These are phyloP conservation scores for Pongo pygmaeus DNA, from an alignment of 2,113 vertebrate species.

Conservation along the genomic window DNA sequence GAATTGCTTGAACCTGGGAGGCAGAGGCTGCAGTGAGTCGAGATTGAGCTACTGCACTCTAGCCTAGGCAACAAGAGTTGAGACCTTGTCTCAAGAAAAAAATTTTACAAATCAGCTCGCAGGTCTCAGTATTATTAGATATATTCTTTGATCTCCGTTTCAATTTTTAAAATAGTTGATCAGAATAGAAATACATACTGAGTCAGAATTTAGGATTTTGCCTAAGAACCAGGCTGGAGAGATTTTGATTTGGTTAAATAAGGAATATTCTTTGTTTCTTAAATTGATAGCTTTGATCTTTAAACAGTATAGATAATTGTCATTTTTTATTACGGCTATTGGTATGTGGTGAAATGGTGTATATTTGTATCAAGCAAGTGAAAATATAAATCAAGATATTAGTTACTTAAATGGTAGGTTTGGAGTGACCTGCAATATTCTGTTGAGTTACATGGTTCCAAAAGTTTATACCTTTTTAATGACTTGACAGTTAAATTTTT, in stretches of 20 bases:
- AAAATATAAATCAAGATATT: neutral
- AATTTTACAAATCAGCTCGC: neutral
- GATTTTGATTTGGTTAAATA: neutral
- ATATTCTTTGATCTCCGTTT: neutral
- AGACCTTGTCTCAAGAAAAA: too few relatives aligned
- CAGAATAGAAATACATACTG: neutral
- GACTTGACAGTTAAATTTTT: constrained; percentile 3
- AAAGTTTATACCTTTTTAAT: neutral
- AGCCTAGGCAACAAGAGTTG: too few relatives aligned
- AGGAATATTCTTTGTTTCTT: neutral
- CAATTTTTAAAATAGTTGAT: neutral
- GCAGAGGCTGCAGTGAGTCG: too few relatives aligned
- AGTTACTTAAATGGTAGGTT: neutral
- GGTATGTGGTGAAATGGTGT: neutral
- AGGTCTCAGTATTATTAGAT: neutral
- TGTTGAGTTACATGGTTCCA: neutral
- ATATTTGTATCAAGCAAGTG: neutral
- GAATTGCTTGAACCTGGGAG: too few relatives aligned
- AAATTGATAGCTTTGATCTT: neutral
- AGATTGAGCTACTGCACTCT: too few relatives aligned
- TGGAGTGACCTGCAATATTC: neutral
- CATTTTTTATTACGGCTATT: neutral
- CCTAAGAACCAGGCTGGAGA: neutral
- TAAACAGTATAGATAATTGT: neutral
- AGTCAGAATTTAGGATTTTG: constrained; percentile 19